Evolutionary conservation across 2,797 vertebrate genomes (phyloP), one percentile per base, ranked within the genome.

Genomic region (Eulemur rubriventer): DNA sequence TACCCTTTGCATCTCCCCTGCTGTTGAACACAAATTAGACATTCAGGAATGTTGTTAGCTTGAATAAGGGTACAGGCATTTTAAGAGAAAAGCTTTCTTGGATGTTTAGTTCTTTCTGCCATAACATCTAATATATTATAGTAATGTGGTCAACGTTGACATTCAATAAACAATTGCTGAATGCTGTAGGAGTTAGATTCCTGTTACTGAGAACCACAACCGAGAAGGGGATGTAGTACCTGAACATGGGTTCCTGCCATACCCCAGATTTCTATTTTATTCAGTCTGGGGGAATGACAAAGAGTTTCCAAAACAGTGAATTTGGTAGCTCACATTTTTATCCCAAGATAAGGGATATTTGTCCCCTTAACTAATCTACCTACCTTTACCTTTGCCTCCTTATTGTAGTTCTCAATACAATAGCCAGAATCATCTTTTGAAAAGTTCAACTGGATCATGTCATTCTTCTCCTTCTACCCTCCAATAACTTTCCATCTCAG

Each of bases 1-100:
- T 41, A 83, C 43, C 87, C 69, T 89, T 82, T 82, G 57, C 63
- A 41, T 89, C 61, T 70, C 38, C 26, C 92, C 87, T 92, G 92
- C 79, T 96, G 87, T 46, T 91, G 63, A 86, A 91, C 89, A 91
- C 30, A 38, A 38, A 67, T 65, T 55, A 89, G 10, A 13, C 48
- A 75, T 91, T 93, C 22, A 41, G 61, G 41, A 61, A 78, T 89
- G 35, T 89, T 88, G 55, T 70, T 90, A 55, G 89, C 33, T 33
- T 46, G 79, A 95, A 89, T 73, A 35, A 43, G 8, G 12, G 24
- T 50, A 50, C 0, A 82, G 33, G 28, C 12, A 73, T 82, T 93
- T 91, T 91, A 91, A 89, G 20, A 61, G 61, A 67, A 89, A 76
- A 57, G 6, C 22, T 79, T 93, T 90, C 55, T 83, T 81, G 41